Evolutionary conservation across 2,113 vertebrate genomes (phyloP), one percentile per base, ranked within the genome.

Genomic region (Chaenogobius annularis): DNA sequence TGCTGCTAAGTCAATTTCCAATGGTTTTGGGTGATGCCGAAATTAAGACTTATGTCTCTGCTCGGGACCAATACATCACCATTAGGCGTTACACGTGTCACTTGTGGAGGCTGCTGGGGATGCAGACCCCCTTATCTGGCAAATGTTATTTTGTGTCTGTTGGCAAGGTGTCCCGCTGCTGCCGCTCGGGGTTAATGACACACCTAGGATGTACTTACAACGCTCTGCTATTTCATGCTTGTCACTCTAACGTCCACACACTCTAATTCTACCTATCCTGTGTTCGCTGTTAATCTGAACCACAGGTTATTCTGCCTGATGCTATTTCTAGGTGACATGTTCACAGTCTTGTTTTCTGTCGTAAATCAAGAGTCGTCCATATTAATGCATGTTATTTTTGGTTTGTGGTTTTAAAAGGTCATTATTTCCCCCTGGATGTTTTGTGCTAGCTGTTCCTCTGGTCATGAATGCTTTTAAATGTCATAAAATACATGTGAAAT

Each of bases 11-110:
- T 89, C 83, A 84, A 69, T 90, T 85, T 84, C 73, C 68, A 83
- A 84, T 85, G 65, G 73, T 87, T 88, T 86, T 81, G 85, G 80
- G 73, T 86, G 80, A 87, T 85, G 79, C 81, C 83, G 75, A 77
- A 90, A 91, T 90, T 78, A 87, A 89, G 88, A 92, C 81, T 88
- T 88, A 92, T 91, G 90, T 79, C 83, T 85, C 69, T 81, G 43
- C 79, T 78, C 47, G 47, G 79, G 83, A 81, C 81, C 79, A 85
- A 92, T 91, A 82, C 74, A 91, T 92, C 87, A 91, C 83, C 81
- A 90, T 92, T 92, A 90, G 84, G 40, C 66, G 62, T 77, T 79
- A 84, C 79, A 83, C 75, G 84, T 89, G 82, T 80, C 78, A 80
- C 70, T 81, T 80, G 65, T 81, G 82, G 83, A 87, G 77, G 78